Percentiles rank a stretch among this genome's conserved stretches.
phyloP scores from a whole-genome alignment of 2,888 invertebrate genomes.

The Automeris io region DNA sequence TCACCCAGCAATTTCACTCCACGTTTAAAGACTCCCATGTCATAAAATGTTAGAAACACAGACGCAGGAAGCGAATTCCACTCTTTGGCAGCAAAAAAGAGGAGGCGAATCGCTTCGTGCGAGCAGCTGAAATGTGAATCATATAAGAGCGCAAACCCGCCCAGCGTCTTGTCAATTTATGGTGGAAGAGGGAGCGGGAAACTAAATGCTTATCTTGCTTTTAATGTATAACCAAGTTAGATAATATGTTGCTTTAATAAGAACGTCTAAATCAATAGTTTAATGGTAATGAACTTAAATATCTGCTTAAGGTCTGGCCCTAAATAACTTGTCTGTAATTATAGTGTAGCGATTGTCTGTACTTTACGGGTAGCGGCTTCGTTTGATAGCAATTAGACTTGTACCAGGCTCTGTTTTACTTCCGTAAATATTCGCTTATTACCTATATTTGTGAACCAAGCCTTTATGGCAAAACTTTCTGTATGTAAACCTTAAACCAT shows the following conservation, averaged over 20 bases:
- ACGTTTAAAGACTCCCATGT: too few relatives aligned
- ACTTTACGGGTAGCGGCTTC: slow-evolving; percentile 31
- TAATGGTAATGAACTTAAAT: slow-evolving; percentile 48
- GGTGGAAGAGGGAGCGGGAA: too few relatives aligned
- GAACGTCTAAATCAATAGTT: slow-evolving; percentile 41
- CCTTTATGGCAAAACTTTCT: background rate
- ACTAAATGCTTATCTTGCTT: background rate
- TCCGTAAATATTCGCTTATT: slow-evolving; percentile 34
- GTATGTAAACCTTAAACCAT: too few relatives aligned
- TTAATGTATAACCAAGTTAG: background rate
- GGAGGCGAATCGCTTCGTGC: too few relatives aligned
- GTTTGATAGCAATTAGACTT: slow-evolving; percentile 46
- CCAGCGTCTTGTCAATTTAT: too few relatives aligned
- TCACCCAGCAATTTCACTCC: too few relatives aligned
- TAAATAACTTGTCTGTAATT: slow-evolving; percentile 60
- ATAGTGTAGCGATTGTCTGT: slow-evolving; percentile 42
- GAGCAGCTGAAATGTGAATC: too few relatives aligned
- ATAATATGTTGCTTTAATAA: slow-evolving; percentile 16
- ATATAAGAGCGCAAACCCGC: too few relatives aligned
- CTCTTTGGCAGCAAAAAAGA: too few relatives aligned
- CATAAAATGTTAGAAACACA: too few relatives aligned
- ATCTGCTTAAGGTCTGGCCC: slow-evolving; percentile 41
- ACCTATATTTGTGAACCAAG: slow-evolving; percentile 13
- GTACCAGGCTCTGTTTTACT: slow-evolving; percentile 29
- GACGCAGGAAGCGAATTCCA: too few relatives aligned